Evolutionary conservation across 2,888 invertebrate genomes (phyloP).

Genomic region (Mechanitis mazaeus): DNA sequence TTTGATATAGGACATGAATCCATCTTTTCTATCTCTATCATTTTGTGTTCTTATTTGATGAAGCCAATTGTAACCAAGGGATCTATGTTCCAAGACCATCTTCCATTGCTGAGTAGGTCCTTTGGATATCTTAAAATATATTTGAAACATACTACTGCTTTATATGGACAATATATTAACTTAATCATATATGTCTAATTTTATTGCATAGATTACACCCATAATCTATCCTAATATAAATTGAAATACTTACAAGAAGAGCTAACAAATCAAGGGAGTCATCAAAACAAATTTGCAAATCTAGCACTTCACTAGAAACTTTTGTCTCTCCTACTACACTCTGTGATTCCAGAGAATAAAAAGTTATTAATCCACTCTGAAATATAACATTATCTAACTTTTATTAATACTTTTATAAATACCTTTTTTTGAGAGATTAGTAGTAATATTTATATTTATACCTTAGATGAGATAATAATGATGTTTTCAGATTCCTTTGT

Average conservation of each 20-base stretch:
- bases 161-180: constrained; percentile 3
- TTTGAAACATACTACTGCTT: not conserved
- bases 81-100: constrained; percentile 86
- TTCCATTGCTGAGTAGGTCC: constrained; percentile 87
- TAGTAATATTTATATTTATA: constrained; percentile 29
- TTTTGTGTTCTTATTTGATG: constrained; percentile 56
- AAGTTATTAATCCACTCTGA: constrained; percentile 77
- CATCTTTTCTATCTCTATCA: constrained; percentile 64
- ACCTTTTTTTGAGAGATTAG: not conserved
- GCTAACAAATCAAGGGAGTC: constrained; percentile 78
- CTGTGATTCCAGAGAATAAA: constrained; percentile 84
- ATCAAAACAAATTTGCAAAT: constrained; percentile 83
- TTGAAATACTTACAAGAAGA: constrained; percentile 53
- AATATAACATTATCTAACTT: constrained; percentile 1
- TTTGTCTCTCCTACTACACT: constrained; percentile 80
- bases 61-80: constrained; percentile 83
- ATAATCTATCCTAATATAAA: not conserved
- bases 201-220: too few relatives aligned
- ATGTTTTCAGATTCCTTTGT: constrained; percentile 83
- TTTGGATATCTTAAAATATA: constrained; percentile 80
- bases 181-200: not conserved
- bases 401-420: not conserved
- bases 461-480: constrained; percentile 83
- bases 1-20: constrained; percentile 70
- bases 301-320: constrained; percentile 78